Percentiles rank a stretch among this genome's conserved stretches.
Evolutionary conservation across 2,113 vertebrate species (phyloP).

Genomic region (Pygoscelis adeliae): DNA sequence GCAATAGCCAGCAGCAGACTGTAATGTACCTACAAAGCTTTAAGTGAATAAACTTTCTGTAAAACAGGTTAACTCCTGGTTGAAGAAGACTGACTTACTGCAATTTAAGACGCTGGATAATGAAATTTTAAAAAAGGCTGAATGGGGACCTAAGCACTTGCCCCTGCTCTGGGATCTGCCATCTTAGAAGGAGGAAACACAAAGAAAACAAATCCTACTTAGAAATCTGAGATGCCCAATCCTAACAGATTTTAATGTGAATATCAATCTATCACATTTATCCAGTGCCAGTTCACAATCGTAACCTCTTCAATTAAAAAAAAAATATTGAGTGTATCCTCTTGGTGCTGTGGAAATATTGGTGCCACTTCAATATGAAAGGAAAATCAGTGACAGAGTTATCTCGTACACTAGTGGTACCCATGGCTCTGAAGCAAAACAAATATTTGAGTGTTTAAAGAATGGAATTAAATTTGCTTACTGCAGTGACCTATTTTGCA

Average conservation of each 20-base stretch:
- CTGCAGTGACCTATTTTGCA: background rate
- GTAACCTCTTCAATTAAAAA: background rate
- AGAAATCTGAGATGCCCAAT: background rate
- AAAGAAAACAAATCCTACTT: background rate
- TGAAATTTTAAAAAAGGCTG: background rate
- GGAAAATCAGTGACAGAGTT: background rate
- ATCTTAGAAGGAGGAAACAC: background rate
- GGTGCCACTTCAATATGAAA: background rate
- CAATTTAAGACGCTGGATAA: background rate
- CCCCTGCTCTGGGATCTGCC: too few species aligned
- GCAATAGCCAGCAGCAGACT: background rate
- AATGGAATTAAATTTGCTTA: background rate
- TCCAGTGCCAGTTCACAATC: background rate
- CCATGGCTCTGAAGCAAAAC: background rate
- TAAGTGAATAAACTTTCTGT: background rate
- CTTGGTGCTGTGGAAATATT: background rate
- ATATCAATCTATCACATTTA: background rate
- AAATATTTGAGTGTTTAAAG: background rate
- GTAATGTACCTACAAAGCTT: background rate
- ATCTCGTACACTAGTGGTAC: background rate
- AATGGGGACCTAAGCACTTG: background rate
- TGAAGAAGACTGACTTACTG: background rate
- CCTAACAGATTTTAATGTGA: background rate
- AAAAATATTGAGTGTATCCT: background rate
- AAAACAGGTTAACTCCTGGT: background rate